phyloP scores from a whole-genome alignment of 2,888 invertebrate species.

The Ptilodon capucinus region DNA sequence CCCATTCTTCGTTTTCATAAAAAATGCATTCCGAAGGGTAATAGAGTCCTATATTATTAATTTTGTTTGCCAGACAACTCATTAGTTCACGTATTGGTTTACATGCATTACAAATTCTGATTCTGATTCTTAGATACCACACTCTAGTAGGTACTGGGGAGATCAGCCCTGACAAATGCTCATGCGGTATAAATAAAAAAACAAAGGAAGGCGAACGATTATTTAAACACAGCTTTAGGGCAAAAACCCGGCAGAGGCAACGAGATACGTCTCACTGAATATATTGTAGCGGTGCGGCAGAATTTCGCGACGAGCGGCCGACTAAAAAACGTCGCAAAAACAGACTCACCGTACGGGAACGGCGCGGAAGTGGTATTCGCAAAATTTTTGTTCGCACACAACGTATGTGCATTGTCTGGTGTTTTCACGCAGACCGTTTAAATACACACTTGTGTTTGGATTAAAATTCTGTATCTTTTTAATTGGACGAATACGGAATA shows the following conservation, averaged over 20 bases:
- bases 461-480: conserved; percentile 29
- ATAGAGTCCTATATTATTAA: no score
- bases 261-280: conserved; percentile 61
- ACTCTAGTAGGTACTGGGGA: neutral
- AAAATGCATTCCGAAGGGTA: no score
- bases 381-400: conserved; percentile 24
- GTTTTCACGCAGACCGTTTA: conserved; percentile 26
- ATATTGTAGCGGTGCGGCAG: conserved; percentile 54
- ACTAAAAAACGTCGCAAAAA: conserved; percentile 19
- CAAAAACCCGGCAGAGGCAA: conserved; percentile 37
- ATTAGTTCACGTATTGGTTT: no score
- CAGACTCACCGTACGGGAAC: conserved; percentile 38
- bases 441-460: conserved; percentile 32
- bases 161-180: conserved; percentile 17
- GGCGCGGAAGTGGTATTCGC: conserved; percentile 29
- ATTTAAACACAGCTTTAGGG: conserved; percentile 60
- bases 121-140: no score
- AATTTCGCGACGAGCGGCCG: conserved; percentile 23
- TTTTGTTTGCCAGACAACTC: no score
- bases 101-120: no score
- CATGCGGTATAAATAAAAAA: conserved; percentile 17
- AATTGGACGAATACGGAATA: conserved; percentile 18
- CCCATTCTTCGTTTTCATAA: no score
- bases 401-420: conserved; percentile 25
- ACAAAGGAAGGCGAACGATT: conserved; percentile 48